Evolutionary conservation across 2,888 invertebrate genomes (phyloP), one percentile per base, ranked within the genome.

Genomic region (Nipponacmea schrenckii): DNA sequence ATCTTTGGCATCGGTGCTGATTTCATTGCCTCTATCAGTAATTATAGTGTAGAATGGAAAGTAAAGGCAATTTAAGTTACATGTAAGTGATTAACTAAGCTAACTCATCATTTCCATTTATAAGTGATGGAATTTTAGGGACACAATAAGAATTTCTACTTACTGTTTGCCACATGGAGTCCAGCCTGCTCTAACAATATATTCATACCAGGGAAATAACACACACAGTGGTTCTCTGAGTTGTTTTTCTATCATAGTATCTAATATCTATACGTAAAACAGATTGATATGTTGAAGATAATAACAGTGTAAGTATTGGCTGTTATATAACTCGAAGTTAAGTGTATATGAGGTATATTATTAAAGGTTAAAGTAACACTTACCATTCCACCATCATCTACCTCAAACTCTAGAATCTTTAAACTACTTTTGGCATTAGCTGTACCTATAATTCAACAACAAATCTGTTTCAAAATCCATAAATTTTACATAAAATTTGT

Each of bases 101-200:
- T n/a, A n/a, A n/a, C n/a, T n/a, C n/a, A n/a, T n/a, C n/a, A n/a
- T n/a, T n/a, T n/a, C n/a, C n/a, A n/a, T n/a, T n/a, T n/a, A n/a
- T n/a, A n/a, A n/a, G n/a, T n/a, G n/a, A n/a, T n/a, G n/a, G n/a
- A n/a, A n/a, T n/a, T n/a, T n/a, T n/a, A n/a, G n/a, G n/a, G n/a
- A n/a, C n/a, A n/a, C n/a, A 39, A 39, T 1, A 39, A 5, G 1
- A 39, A 39, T 39, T 0, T 56, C 3, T 44, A 91, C 94, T 93
- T 90, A 97, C 97, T 92, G 94, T 84, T 94, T 92, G 44, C 95
- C 94, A 86, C 96, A 94, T 0, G 96, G 95, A 0, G 95, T 95
- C 98, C 98, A 99, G 0, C 97, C 98, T 17, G 95, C 95, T 79
- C 98, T 90, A 0, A 97, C 95, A 77, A 99, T 91, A 89, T 99